phyloP scores from a whole-genome alignment of 2,113 vertebrate species.

The Peromyscus polionotus region DNA sequence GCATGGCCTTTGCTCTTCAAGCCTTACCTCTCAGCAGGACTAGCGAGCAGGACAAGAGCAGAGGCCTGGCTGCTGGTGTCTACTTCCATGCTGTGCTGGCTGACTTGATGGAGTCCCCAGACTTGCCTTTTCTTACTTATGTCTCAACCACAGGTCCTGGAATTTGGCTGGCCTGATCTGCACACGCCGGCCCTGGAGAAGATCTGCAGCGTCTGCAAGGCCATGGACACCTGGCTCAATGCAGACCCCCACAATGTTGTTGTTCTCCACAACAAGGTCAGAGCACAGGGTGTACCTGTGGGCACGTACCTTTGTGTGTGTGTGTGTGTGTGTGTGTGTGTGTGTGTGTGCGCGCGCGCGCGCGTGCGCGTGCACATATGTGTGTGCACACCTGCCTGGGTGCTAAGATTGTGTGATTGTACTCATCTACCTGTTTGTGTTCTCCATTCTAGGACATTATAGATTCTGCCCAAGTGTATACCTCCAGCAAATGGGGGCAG shows the following conservation, averaged over 20 bases:
- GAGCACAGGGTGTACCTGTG: rapidly evolving
- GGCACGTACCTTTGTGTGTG: background rate
- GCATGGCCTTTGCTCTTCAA: background rate
- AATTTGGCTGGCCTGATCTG: conserved; percentile 98
- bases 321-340: background rate
- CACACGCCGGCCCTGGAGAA: conserved; percentile 98
- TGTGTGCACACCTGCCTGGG: background rate
- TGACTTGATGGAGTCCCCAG: background rate
- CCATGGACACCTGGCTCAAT: conserved; percentile 98
- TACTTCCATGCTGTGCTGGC: rapidly evolving
- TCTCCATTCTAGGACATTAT: background rate
- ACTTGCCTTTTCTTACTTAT: background rate
- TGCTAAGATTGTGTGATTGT: too few species aligned
- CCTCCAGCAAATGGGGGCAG: background rate
- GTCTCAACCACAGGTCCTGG: conserved; percentile 91
- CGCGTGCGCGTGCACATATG: too few species aligned
- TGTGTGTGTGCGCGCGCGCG: background rate
- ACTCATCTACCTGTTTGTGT: background rate
- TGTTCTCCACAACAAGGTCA: conserved; percentile 98
- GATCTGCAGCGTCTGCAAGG: conserved; percentile 99
- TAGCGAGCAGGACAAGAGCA: background rate
- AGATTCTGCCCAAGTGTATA: background rate
- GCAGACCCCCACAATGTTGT: conserved; percentile 94
- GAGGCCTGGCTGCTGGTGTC: background rate
- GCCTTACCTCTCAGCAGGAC: background rate